phyloP scores from a whole-genome alignment of 2,888 invertebrate species.

The Theretra japonica region DNA sequence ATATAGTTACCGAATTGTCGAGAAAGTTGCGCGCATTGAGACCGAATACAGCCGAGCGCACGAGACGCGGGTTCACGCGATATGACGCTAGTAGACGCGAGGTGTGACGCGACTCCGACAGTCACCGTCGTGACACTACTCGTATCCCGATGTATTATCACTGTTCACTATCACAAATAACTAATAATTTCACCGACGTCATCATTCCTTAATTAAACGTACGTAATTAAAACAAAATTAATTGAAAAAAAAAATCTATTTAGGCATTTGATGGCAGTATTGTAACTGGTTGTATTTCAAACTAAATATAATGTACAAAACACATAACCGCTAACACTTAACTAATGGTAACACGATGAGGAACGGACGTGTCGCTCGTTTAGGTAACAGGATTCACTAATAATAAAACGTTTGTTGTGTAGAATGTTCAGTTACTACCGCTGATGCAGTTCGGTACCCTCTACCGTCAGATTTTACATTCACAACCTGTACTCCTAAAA shows the following conservation, averaged over 20 bases:
- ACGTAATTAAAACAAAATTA: conserved; percentile 67
- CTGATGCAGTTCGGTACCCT: conserved; percentile 32
- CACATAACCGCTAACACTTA: conserved; percentile 75
- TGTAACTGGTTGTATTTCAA: conserved; percentile 79
- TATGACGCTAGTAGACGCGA: neutral
- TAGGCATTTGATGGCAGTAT: conserved; percentile 85
- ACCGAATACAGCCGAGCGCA: conserved; percentile 48
- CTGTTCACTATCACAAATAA: conserved; percentile 80
- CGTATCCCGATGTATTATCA: conserved; percentile 63
- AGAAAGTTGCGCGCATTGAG: conserved; percentile 60
- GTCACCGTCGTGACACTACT: conserved; percentile 36
- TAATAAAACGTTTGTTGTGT: conserved; percentile 43
- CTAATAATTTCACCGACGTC: conserved; percentile 78
- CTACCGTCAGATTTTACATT: conserved; percentile 32
- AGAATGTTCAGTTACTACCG: conserved; percentile 39
- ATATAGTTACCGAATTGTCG: conserved; percentile 75
- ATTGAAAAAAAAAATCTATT: conserved; percentile 73
- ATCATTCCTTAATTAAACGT: conserved; percentile 65
- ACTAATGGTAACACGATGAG: conserved; percentile 83
- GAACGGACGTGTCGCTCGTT: conserved; percentile 81
- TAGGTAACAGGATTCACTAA: conserved; percentile 74
- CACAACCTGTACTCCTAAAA: conserved; percentile 31
- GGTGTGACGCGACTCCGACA: conserved; percentile 28
- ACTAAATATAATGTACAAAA: conserved; percentile 80
- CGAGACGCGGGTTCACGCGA: conserved; percentile 30